These are phyloP conservation scores for Rhyzopertha dominica DNA, from an alignment of 1,140 invertebrate species.

Conservation along the genomic window DNA sequence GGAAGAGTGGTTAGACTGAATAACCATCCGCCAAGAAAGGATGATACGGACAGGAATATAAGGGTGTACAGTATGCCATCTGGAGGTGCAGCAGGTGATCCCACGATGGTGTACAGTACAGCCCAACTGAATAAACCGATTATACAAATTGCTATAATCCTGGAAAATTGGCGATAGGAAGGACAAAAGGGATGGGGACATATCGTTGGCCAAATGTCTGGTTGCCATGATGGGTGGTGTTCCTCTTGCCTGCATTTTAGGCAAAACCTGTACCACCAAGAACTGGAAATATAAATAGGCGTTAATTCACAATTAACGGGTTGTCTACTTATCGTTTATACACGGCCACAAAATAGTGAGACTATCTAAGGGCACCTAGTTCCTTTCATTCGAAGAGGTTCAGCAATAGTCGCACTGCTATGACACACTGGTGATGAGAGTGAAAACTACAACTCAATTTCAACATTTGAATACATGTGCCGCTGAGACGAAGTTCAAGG, in stretches of 20 bases:
- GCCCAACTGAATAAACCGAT: conserved; percentile 72
- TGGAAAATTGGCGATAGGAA: conserved; percentile 67
- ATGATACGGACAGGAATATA: conserved; percentile 65
- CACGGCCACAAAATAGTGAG: too few relatives aligned
- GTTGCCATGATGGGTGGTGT: conserved; percentile 67
- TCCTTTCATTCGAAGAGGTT: too few relatives aligned
- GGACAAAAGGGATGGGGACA: conserved; percentile 77
- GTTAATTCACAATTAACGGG: too few relatives aligned
- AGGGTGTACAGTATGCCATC: conserved; percentile 77
- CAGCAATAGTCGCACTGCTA: too few relatives aligned
- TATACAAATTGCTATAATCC: conserved; percentile 60
- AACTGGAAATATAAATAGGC: conserved; percentile 55
- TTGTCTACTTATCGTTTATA: too few relatives aligned
- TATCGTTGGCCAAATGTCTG: conserved; percentile 63
- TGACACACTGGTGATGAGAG: too few relatives aligned
- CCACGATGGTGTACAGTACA: conserved; percentile 65
- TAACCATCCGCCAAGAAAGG: conserved; percentile 77
- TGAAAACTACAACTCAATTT: too few relatives aligned
- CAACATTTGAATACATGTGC: too few relatives aligned
- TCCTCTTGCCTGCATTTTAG: conserved; percentile 62
- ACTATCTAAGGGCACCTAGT: too few relatives aligned
- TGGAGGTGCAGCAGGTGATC: conserved; percentile 64
- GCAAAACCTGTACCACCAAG: conserved; percentile 66
- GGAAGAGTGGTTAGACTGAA: conserved; percentile 74
- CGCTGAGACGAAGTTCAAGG: too few relatives aligned